Evolutionary conservation across 37 sponge, comb jelly and placozoan genomes (phyloP), one percentile per base, ranked within the genome.

Genomic region (Bolinopsis microptera): DNA sequence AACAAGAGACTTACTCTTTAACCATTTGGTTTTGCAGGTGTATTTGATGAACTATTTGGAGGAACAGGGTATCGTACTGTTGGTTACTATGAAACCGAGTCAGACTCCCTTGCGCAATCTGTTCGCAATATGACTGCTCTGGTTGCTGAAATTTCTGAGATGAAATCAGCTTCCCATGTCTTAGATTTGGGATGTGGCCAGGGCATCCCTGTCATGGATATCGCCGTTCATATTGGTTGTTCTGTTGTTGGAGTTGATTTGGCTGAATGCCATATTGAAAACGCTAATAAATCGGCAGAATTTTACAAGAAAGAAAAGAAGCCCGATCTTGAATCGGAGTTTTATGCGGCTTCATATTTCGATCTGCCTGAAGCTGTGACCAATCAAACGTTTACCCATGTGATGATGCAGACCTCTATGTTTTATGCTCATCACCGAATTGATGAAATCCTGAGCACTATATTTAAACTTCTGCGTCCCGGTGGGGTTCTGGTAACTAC

Each of bases 361-460:
- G 82, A 80, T 18, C 35, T 80, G 21, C 82, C 82, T 35, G 82
- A 80, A 13, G 82, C 35, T 30, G 82, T 80, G 16, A 80, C 35
- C 16, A 36, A 33, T 21, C 82, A 36, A 3, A 35, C 2, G 9
- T 80, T 80, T 22, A 80, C 82, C 8, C 82, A 80, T 35, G 82
- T 80, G 35, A 35, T 80, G 38, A 80, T 80, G 82, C 82, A 80
- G 23, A 80, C 82, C 35, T 80, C 82, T 22, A 31, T 80, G 22
- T 80, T 80, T 30, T 80, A 80, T 35, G 82, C 82, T 23, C 82
- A 80, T 35, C 35, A 80, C 22, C 35, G 82, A 8, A 80, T 31
- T 36, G 82, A 80, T 35, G 82, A 80, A 21, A 9, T 80, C 23
- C 30, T 80, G 0, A 1, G 3, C 24, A 9, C 9, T 8, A 35